phyloP scores from a whole-genome alignment of 1,140 invertebrate species.

The Ctenoplectra terminalis region DNA sequence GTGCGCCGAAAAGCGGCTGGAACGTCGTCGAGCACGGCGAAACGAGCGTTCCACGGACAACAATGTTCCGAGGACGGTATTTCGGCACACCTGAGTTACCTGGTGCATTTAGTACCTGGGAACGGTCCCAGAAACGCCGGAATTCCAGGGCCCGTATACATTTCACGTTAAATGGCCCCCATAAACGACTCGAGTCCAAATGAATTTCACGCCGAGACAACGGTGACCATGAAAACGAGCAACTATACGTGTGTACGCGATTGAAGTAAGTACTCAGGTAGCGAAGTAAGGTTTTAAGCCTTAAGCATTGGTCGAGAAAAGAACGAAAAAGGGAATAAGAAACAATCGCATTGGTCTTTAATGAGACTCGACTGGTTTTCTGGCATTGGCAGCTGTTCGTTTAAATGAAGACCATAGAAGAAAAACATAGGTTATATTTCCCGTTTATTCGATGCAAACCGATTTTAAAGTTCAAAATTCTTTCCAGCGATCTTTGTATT shows the following conservation, averaged over 20 bases:
- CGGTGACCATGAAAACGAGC: constrained; percentile 17
- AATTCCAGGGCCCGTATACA: constrained; percentile 37
- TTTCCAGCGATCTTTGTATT: no score
- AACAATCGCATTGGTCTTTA: constrained; percentile 16
- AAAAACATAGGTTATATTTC: no score
- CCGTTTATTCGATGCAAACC: no score
- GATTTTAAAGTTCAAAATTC: no score
- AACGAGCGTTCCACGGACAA: constrained; percentile 26
- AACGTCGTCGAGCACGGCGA: neutral
- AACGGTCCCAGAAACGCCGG: neutral
- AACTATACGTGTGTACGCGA: neutral
- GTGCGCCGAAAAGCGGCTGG: constrained; percentile 10
- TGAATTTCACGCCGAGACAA: constrained; percentile 25
- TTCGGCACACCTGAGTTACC: constrained; percentile 50
- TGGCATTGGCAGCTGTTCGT: neutral
- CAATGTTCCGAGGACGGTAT: constrained; percentile 25
- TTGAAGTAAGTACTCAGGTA: neutral
- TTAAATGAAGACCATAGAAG: no score
- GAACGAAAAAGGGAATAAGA: neutral
- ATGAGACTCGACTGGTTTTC: neutral
- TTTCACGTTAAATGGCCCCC: constrained; percentile 2
- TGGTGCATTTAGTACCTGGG: constrained; percentile 41
- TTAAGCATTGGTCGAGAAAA: neutral
- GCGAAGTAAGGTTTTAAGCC: neutral
- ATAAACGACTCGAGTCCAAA: neutral